Percentiles rank a stretch among this genome's conserved stretches.
These are phyloP conservation scores for Amblyornis subalaris DNA, from an alignment of 2,113 vertebrate species.

Conservation along the genomic window DNA sequence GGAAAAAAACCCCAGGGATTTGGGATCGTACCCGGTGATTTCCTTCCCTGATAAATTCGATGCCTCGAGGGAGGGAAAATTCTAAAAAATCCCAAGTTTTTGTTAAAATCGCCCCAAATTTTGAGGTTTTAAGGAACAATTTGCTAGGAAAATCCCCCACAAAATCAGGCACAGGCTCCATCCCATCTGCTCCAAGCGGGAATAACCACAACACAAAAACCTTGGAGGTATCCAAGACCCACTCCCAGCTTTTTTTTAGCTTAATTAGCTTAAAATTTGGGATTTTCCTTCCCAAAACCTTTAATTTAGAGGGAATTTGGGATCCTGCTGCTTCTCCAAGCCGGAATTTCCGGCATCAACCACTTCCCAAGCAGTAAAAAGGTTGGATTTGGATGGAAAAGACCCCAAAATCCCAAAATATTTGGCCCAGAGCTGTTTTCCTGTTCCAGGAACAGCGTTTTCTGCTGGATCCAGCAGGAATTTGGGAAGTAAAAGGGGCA, in stretches of 20 bases:
- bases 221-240: not conserved
- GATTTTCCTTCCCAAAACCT: not conserved
- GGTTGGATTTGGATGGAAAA: not conserved
- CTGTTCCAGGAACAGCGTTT: not conserved
- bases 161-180: not conserved
- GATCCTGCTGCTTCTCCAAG: not conserved
- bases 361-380: no score
- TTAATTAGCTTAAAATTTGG: not conserved
- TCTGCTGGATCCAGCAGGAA: fast-evolving
- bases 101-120: not conserved
- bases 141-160: fast-evolving
- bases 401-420: not conserved
- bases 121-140: not conserved
- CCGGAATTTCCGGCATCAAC: not conserved
- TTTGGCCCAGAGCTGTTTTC: not conserved
- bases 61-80: no score
- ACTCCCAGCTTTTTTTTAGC: not conserved
- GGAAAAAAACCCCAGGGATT: not conserved
- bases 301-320: not conserved
- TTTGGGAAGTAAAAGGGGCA: not conserved
- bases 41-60: no score
- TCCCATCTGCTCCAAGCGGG: fast-evolving
- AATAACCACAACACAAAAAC: not conserved
- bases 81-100: not conserved
- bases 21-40: not conserved